phyloP scores from a whole-genome alignment of 2,113 vertebrate species.

The Thalassarche chlororhynchos region DNA sequence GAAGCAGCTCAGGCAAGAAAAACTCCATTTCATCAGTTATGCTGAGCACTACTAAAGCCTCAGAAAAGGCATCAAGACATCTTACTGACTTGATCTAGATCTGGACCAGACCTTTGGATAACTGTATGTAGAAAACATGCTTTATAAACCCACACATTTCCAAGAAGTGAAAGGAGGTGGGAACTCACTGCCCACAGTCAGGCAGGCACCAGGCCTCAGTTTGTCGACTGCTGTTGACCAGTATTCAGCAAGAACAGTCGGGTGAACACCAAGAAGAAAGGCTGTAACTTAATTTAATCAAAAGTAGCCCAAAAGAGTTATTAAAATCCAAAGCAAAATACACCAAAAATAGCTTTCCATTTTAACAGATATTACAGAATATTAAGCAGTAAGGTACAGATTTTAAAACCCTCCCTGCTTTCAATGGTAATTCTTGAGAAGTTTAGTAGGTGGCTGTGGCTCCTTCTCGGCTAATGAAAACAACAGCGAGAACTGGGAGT shows the following conservation, averaged over 20 bases:
- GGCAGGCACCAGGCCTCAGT: background rate
- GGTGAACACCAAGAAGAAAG: background rate
- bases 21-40: background rate
- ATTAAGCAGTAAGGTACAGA: background rate
- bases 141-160: background rate
- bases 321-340: background rate
- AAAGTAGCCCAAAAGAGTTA: background rate
- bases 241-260: background rate
- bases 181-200: background rate
- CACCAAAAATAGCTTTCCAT: background rate
- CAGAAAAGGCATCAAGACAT: background rate
- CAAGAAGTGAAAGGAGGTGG: background rate
- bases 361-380: background rate
- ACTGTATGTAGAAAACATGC: background rate
- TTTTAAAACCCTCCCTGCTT: background rate
- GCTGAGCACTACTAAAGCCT: background rate
- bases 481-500: background rate
- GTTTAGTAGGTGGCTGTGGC: background rate
- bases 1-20: background rate
- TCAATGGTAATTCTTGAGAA: background rate
- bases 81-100: background rate
- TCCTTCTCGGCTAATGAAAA: background rate
- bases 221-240: background rate
- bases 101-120: background rate
- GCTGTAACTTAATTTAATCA: background rate